These are phyloP conservation scores for Scolopax rusticola DNA, from an alignment of 2,797 vertebrate species.

Conservation along the genomic window DNA sequence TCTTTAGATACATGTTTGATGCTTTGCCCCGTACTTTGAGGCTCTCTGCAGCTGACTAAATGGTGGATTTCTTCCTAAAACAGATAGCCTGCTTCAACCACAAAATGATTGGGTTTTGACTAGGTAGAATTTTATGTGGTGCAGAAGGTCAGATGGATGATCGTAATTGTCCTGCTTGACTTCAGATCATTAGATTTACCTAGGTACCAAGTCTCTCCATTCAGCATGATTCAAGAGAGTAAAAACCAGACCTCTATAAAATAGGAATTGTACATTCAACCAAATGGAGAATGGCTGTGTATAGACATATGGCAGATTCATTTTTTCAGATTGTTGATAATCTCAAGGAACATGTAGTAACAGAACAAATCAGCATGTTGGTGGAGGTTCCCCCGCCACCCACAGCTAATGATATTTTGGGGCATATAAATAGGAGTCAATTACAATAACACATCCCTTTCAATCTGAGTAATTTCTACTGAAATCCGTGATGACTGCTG, in stretches of 20 bases:
- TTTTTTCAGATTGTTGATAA: slow-evolving; percentile 63
- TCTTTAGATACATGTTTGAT: neutral
- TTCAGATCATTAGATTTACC: neutral
- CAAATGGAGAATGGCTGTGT: slow-evolving; percentile 48
- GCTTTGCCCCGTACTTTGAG: neutral
- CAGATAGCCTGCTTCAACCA: neutral
- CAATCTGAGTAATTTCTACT: slow-evolving; percentile 52
- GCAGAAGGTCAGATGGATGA: neutral
- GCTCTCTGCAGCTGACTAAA: neutral
- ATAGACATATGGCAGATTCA: slow-evolving; percentile 70
- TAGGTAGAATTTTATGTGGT: neutral
- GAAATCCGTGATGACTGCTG: slow-evolving; percentile 24
- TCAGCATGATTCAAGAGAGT: slow-evolving; percentile 25
- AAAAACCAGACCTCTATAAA: slow-evolving; percentile 26
- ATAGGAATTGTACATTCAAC: slow-evolving; percentile 56
- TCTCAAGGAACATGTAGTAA: slow-evolving; percentile 74
- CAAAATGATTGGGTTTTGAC: neutral
- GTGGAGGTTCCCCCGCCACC: slow-evolving; percentile 68
- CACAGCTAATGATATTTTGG: slow-evolving; percentile 67
- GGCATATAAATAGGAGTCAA: slow-evolving; percentile 64
- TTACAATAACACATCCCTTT: slow-evolving; percentile 62
- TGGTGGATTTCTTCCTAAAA: neutral
- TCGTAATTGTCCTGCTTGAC: neutral
- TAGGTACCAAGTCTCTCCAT: neutral
- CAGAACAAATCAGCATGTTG: slow-evolving; percentile 71